Evolutionary conservation across 2,888 invertebrate genomes (phyloP), one percentile per base, ranked within the genome.

Genomic region (Drosophila antonietae): DNA sequence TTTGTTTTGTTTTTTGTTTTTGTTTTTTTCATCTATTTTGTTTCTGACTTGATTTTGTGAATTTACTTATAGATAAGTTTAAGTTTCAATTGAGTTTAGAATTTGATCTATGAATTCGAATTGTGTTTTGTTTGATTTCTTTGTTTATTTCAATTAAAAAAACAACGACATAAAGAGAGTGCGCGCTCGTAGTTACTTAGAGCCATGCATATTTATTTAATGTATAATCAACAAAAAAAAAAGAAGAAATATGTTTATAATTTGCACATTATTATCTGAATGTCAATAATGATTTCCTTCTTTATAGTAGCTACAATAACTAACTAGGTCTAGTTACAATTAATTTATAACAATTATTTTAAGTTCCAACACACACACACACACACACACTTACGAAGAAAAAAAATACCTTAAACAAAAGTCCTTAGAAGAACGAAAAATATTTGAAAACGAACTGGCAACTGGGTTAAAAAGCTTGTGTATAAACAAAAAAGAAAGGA

Each of bases 171-270:
- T 4, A 3, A 35, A 33, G 1, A 41, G 3, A 44, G 23, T 55
- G 52, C 49, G 74, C 74, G 74, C 69, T 77, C 62, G 62, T 77
- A 65, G 56, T 63, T 68, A 20, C 35, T 65, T 74, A 53, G 35
- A 75, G 66, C 72, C 77, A 78, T 81, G 73, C 77, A 78, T 83
- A 80, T 82, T 84, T 78, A 86, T 78, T 78, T 83, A 75, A 46
- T 61, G 71, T 80, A 80, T 76, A 73, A 55, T 49, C 41, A 39
- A 18, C 39, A n/a, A 28, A 8, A 55, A n/a, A n/a, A 23, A 23
- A 53, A 12, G 10, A 6, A 7, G 46, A 62, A 62, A 60, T 28
- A 72, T 57, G 55, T 75, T 75, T 75, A 56, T 67, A 49, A 56
- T 67, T 75, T 75, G 63, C 52, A 73, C 57, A 56, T 59, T 59